These are phyloP conservation scores for Calidris pygmaea DNA, from an alignment of 2,113 vertebrate species.

Conservation along the genomic window DNA sequence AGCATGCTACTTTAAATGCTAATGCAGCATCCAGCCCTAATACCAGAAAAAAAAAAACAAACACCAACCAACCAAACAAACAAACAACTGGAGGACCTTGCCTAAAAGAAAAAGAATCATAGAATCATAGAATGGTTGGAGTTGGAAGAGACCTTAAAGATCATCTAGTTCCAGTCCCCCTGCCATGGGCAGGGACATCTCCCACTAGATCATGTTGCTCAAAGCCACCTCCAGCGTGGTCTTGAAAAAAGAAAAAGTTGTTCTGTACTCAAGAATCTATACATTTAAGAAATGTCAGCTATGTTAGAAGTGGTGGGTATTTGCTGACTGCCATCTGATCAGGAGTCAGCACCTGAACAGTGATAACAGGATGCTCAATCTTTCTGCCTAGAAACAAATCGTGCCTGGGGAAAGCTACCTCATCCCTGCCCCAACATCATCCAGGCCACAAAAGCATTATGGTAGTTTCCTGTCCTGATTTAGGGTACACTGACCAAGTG, in stretches of 20 bases:
- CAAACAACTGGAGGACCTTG: neutral
- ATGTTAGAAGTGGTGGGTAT: neutral
- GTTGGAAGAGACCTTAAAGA: too few relatives aligned
- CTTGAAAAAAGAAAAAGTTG: neutral
- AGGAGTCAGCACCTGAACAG: neutral
- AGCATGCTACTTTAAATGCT: neutral
- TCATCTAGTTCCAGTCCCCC: too few relatives aligned
- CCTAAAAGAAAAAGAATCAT: neutral
- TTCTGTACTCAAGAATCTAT: neutral
- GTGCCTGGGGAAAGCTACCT: neutral
- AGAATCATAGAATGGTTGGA: too few relatives aligned
- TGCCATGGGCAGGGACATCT: too few relatives aligned
- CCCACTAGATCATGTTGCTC: too few relatives aligned
- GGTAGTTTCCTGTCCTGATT: neutral
- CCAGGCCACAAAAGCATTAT: neutral
- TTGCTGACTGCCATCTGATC: neutral
- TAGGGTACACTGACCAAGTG: neutral
- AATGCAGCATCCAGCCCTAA: neutral
- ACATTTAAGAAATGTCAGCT: neutral
- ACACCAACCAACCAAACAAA: too few relatives aligned
- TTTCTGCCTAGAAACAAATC: neutral
- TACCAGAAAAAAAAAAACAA: neutral
- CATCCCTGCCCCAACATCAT: neutral
- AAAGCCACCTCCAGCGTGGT: too few relatives aligned
- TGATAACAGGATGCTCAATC: neutral